Evolutionary conservation across 2,113 vertebrate genomes (phyloP), one percentile per base, ranked within the genome.

Genomic region (Antidorcas marsupialis): DNA sequence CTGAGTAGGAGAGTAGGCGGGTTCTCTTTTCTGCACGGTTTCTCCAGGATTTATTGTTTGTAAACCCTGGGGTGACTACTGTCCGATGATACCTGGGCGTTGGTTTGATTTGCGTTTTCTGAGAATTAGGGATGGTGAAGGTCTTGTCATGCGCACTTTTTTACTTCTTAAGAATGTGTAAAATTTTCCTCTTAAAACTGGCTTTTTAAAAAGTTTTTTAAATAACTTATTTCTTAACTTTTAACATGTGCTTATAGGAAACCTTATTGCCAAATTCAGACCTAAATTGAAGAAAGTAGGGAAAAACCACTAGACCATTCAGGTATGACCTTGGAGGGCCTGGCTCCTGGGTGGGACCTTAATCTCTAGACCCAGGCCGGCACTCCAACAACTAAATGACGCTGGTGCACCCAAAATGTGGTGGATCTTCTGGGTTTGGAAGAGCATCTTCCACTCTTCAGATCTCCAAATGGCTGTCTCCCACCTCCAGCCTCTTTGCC

Each of bases 381-480:
- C 71, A 25, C 36, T 74, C 36, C 71, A 13, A 74, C 71, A 36
- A 67, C 64, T 67, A 36, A 67, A 25, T 13, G 71, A 43, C 1
- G 4, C 36, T 1, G 6, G 19, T 6, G 21, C 19, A 39, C 11
- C 71, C 71, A 39, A n/a, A 74, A 74, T 3, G 11, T 0, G 0
- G 11, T 74, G 71, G 36, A 13, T 39, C 21, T 39, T 43, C 21
- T 1, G 71, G 71, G 36, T 43, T 25, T 39, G 36, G 71, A 74
- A 74, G 23, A 74, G 36, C 10, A 1, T 7, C 21, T 39, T 33
- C 21, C 71, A 23, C 36, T 74, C n/a, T 39, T 74, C 67, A 13
- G 67, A 16, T 52, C 52, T 52, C 52, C 52, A 52, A 16, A 52
- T 16, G 52, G 15, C 52, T 52, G 52, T 16, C 67, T 74, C 67